Evolutionary conservation across 2,797 vertebrate genomes (phyloP), one percentile per base, ranked within the genome.

Genomic region (Trichosurus vulpecula): DNA sequence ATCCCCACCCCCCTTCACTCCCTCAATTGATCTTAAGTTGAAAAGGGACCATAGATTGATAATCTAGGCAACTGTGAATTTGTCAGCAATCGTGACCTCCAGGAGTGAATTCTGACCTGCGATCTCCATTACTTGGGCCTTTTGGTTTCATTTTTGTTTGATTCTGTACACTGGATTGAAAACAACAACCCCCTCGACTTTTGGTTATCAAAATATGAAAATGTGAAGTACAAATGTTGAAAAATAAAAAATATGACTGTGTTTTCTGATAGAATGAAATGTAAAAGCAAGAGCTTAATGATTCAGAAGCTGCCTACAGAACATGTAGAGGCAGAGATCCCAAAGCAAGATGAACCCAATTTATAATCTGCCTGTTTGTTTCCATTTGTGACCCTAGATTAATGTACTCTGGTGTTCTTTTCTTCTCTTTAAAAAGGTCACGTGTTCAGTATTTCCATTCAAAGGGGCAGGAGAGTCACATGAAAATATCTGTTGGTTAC

Each of bases 111-210:
- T 57, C 35, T 58, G 92, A 57, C 51, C 93, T 96, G 57, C 9
- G 14, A 93, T 95, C 93, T 93, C 41, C 41, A 51, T 93, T 19
- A 93, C 52, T 57, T 61, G 57, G 30, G 97, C 35, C 96, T 97
- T 98, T 98, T 96, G 22, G 97, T 98, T 98, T 98, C 97, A 95
- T 96, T 98, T 98, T 96, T 97, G 91, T 58, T 94, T 94, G 95
- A 95, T 91, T 92, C 95, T 35, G 31, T 94, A 74, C 92, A 54
- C 31, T n/a, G 57, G n/a, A 91, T 92, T 89, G n/a, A 95, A 97
- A 94, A 93, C 25, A 90, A 89, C 41, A 66, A 54, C 14, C 12
- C 13, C 47, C 9, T 95, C 3, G 53, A 10, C 16, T 92, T 96
- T 92, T 5, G 30, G 31, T 93, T 93, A 41, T 4, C 57, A 58